A percentile compares a stretch with the other conserved stretches of the same genome.
Evolutionary conservation across 23 tunicate genomes (phyloP).

Genomic region (Halocynthia roretzi): DNA sequence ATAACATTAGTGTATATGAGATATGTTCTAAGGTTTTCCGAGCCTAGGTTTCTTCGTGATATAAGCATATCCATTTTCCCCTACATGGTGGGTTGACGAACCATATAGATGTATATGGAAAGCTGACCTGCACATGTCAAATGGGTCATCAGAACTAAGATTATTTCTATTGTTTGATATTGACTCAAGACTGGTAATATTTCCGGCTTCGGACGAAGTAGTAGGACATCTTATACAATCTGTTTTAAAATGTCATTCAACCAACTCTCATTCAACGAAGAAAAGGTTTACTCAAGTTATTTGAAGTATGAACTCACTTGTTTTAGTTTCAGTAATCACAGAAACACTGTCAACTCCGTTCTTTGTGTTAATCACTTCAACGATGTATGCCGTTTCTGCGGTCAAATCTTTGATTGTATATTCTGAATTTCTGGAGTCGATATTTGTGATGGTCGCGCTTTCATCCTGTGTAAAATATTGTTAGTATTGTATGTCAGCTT

Average conservation of each 20-base stretch:
- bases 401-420: conserved; percentile 4
- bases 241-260: no score
- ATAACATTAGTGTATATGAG: no score
- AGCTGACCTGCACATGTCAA: no score
- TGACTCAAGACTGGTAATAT: no score
- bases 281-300: not conserved
- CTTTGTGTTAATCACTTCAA: conserved; percentile 4
- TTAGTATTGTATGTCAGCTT: not conserved
- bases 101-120: no score
- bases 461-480: not conserved
- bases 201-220: not conserved
- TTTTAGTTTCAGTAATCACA: not conserved
- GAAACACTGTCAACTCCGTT: conserved; percentile 24
- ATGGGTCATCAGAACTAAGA: no score
- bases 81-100: no score
- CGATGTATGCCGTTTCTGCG: not conserved
- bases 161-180: no score
- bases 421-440: conserved; percentile 4
- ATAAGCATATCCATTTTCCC: no score
- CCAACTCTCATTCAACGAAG: no score
- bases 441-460: not conserved
- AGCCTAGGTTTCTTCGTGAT: no score
- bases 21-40: no score
- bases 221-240: not conserved
- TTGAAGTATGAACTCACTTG: conserved; percentile 8